phyloP scores from a whole-genome alignment of 2,888 invertebrate species.

The Lysandra bellargus region DNA sequence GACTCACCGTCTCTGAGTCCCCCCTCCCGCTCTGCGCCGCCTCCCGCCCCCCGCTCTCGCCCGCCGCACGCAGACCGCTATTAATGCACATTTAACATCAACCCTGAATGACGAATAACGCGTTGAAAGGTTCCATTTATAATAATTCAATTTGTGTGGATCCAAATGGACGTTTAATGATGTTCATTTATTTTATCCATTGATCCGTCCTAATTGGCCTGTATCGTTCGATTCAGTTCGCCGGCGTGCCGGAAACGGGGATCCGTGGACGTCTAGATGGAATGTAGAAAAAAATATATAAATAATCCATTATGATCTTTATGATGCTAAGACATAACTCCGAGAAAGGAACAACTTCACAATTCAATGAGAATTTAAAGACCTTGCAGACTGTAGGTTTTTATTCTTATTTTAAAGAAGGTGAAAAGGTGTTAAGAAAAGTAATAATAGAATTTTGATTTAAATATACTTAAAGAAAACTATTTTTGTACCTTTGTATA shows the following conservation, averaged over 20 bases:
- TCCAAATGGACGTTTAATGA: conserved; percentile 45
- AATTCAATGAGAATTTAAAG: conserved; percentile 48
- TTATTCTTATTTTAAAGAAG: too few relatives aligned
- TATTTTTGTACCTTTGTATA: too few relatives aligned
- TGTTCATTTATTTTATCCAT: conserved; percentile 29
- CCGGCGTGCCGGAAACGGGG: conserved; percentile 35
- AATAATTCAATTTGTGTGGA: conserved; percentile 65
- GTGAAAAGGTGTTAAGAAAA: too few relatives aligned
- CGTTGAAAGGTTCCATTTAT: conserved; percentile 65
- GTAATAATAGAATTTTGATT: too few relatives aligned
- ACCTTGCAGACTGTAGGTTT: conserved; percentile 47
- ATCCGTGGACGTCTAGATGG: conserved; percentile 50
- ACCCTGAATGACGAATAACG: conserved; percentile 63
- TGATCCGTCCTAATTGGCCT: conserved; percentile 30
- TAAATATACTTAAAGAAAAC: too few relatives aligned
- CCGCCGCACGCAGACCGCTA: conserved; percentile 51
- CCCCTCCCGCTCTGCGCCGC: conserved; percentile 43
- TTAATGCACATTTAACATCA: conserved; percentile 70
- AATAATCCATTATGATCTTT: conserved; percentile 50
- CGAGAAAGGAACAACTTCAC: conserved; percentile 53
- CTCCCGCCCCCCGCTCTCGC: conserved; percentile 40
- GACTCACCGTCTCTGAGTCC: conserved; percentile 71
- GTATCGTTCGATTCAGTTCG: conserved; percentile 26
- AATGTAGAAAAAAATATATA: conserved; percentile 50
- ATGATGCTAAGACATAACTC: conserved; percentile 54